Percentiles rank a stretch among this genome's conserved stretches.
Conservation (phyloP, 2,888 invertebrate species). For the Zeuzera pyrina region DNA sequence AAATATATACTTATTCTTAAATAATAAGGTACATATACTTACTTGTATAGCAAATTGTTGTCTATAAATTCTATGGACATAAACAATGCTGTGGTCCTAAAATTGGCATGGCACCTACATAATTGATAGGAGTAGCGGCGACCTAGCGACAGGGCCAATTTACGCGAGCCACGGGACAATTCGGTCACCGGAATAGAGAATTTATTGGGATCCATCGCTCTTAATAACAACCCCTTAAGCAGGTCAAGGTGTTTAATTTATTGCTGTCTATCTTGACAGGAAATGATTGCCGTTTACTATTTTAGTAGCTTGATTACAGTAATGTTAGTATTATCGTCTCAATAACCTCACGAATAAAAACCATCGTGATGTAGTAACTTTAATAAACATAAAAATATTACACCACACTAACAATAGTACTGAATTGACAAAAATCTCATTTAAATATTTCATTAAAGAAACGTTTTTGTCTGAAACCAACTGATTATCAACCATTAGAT, state of each 20-base stretch:
- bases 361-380: too few species aligned
- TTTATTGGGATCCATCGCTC: conserved; percentile 41
- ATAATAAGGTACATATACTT: too few species aligned
- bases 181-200: conserved; percentile 36
- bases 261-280: neutral
- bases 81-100: conserved; percentile 30
- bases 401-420: too few species aligned
- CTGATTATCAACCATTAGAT: too few species aligned
- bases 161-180: conserved; percentile 30
- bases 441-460: too few species aligned
- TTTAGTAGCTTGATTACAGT: neutral
- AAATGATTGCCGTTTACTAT: conserved; percentile 1
- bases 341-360: too few species aligned
- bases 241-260: conserved; percentile 7
- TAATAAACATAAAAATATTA: too few species aligned
- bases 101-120: conserved; percentile 42
- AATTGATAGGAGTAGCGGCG: conserved; percentile 34
- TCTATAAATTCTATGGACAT: conserved; percentile 31
- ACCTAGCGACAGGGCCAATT: conserved; percentile 42
- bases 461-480: too few species aligned
- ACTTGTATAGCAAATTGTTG: conserved; percentile 20
- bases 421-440: too few species aligned
- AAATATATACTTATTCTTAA: too few species aligned
- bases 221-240: conserved; percentile 28
- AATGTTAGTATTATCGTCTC: too few species aligned